These are phyloP conservation scores for Haliclona indistincta DNA, from an alignment of 37 sponge, comb jelly and placozoan species.

Conservation along the genomic window DNA sequence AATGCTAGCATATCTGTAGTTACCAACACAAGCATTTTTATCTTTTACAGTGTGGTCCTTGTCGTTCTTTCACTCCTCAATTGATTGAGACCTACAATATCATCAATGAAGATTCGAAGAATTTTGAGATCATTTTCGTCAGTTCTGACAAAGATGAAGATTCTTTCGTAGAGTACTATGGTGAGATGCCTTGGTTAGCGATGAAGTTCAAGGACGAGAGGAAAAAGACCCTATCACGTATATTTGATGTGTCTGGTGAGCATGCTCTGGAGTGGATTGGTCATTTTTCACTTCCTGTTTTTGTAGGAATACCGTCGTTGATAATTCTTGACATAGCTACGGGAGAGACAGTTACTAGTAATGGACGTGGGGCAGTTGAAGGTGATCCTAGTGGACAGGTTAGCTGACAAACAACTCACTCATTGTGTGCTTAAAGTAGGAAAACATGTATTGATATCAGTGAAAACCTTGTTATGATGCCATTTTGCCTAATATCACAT, in stretches of 20 bases:
- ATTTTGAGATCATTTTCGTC: constrained; percentile 77
- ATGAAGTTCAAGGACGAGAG: constrained; percentile 34
- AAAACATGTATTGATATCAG: neutral
- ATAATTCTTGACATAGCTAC: constrained; percentile 41
- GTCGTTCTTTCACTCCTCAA: constrained; percentile 72
- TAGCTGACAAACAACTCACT: neutral
- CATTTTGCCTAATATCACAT: no score
- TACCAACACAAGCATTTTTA: no score
- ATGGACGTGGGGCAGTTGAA: constrained; percentile 40
- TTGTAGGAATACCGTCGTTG: constrained; percentile 67
- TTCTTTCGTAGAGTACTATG: constrained; percentile 64
- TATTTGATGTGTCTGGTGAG: constrained; percentile 44
- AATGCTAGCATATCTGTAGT: neutral
- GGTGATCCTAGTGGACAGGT: constrained; percentile 58
- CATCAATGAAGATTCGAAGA: constrained; percentile 38
- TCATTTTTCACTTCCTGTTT: neutral
- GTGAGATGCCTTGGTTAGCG: constrained; percentile 71
- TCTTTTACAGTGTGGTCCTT: constrained; percentile 69
- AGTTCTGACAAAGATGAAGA: constrained; percentile 54
- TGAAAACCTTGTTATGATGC: neutral
- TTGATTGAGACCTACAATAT: constrained; percentile 56
- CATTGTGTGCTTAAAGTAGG: no score
- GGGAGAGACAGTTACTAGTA: constrained; percentile 22
- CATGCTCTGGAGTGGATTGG: neutral
- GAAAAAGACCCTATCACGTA: constrained; percentile 20